phyloP scores from a whole-genome alignment of 2,888 invertebrate genomes.

The Ectobius pallidus region DNA sequence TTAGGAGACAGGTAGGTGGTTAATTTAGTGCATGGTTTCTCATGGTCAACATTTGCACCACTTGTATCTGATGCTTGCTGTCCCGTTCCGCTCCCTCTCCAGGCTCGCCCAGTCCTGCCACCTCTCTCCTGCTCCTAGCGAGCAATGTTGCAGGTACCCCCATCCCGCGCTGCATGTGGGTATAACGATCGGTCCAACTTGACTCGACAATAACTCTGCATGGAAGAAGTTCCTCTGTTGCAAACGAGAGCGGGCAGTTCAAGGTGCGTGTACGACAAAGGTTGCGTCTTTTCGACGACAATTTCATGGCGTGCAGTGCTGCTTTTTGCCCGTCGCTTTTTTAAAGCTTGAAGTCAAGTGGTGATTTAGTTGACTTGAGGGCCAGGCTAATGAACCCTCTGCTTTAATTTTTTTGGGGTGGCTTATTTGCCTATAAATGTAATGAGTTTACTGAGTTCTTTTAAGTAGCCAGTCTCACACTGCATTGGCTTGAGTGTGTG shows the following conservation, averaged over 20 bases:
- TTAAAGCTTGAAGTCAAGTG: slow-evolving; percentile 36
- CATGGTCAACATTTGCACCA: slow-evolving; percentile 31
- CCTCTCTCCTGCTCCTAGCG: slow-evolving; percentile 25
- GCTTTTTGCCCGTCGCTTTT: slow-evolving; percentile 32
- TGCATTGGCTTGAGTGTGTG: slow-evolving; percentile 37
- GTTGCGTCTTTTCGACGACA: slow-evolving; percentile 16
- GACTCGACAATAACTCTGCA: slow-evolving; percentile 35
- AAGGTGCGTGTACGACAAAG: slow-evolving; percentile 33
- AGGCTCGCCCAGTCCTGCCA: slow-evolving; percentile 10
- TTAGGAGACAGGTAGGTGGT: slow-evolving; percentile 44
- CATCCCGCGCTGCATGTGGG: slow-evolving; percentile 43
- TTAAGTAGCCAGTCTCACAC: slow-evolving; percentile 17
- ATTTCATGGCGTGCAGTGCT: slow-evolving; percentile 37
- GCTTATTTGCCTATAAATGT: slow-evolving; percentile 22
- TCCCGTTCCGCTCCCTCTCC: slow-evolving; percentile 28
- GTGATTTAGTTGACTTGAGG: slow-evolving; percentile 28
- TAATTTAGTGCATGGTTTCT: slow-evolving; percentile 42
- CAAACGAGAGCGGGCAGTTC: slow-evolving; percentile 27
- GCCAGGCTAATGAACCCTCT: slow-evolving; percentile 21
- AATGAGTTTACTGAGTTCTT: slow-evolving; percentile 9
- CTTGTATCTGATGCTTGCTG: slow-evolving; percentile 33
- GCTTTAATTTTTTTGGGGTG: slow-evolving; percentile 11
- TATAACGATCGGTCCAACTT: slow-evolving; percentile 6
- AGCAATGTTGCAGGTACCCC: slow-evolving; percentile 43
- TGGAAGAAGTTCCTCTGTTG: slow-evolving; percentile 30